Conservation (phyloP, 2,888 invertebrate genomes). For the Gnatocerus cornutus region DNA sequence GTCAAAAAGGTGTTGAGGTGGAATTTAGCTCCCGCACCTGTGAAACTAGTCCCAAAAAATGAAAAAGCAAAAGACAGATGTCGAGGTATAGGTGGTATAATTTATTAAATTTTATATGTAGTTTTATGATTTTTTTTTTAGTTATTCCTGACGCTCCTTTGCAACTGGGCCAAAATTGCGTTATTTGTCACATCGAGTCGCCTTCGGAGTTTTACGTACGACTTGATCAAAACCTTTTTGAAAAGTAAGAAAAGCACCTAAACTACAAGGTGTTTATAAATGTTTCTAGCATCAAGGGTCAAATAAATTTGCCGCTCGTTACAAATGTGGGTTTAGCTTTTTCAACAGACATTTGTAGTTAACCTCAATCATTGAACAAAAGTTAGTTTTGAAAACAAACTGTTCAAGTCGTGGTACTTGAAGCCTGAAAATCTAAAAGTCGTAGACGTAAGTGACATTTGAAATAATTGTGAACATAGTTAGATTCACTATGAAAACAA, state of each 20-base stretch:
- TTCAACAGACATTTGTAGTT: too few relatives aligned
- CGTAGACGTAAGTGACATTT: too few relatives aligned
- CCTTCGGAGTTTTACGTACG: background rate
- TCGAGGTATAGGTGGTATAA: background rate
- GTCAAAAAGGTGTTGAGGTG: background rate
- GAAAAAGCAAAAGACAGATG: background rate
- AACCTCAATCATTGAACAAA: too few relatives aligned
- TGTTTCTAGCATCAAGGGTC: too few relatives aligned
- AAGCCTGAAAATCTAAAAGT: too few relatives aligned
- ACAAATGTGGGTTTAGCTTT: too few relatives aligned
- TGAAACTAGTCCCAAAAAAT: background rate
- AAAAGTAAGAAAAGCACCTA: background rate
- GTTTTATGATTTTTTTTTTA: background rate
- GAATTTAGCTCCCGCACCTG: background rate
- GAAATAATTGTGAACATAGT: too few relatives aligned
- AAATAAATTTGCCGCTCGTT: too few relatives aligned
- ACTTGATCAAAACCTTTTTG: background rate
- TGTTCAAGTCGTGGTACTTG: too few relatives aligned
- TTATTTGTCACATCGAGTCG: background rate
- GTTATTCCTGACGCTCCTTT: background rate
- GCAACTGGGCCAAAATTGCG: background rate
- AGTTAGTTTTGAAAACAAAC: too few relatives aligned
- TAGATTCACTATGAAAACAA: too few relatives aligned
- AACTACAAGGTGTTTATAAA: too few relatives aligned
- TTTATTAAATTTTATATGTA: background rate